A percentile compares a stretch with the other conserved stretches of the same genome.
Conservation (phyloP, 1,140 invertebrate genomes). For the Drosophila sp. region DNA sequence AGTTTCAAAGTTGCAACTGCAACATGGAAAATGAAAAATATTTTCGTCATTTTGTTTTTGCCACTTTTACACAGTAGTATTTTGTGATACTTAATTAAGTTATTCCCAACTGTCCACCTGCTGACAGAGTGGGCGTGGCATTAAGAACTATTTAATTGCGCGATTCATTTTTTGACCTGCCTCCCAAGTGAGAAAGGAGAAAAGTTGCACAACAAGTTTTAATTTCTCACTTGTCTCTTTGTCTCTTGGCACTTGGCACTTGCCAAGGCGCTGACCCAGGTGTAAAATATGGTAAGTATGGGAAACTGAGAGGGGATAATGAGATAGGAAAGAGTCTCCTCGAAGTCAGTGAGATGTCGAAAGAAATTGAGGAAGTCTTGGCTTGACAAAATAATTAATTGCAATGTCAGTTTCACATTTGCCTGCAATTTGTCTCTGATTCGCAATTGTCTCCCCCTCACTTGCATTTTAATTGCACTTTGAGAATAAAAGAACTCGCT, state of each 20-base stretch:
- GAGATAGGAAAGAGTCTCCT: not conserved
- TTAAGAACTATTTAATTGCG: conserved; percentile 69
- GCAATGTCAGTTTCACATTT: conserved; percentile 61
- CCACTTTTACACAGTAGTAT: not conserved
- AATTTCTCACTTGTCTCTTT: conserved; percentile 83
- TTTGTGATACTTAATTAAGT: conserved; percentile 62
- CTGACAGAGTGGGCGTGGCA: conserved; percentile 25
- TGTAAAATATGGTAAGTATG: conserved; percentile 20
- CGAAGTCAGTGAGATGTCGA: not conserved
- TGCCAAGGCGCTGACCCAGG: conserved; percentile 24
- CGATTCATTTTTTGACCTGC: conserved; percentile 81
- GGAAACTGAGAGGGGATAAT: not conserved
- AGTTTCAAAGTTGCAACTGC: conserved; percentile 20
- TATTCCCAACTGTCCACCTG: conserved; percentile 46
- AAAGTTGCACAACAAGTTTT: conserved; percentile 58
- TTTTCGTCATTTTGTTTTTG: conserved; percentile 9
- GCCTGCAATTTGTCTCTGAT: conserved; percentile 78
- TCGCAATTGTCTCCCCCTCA: conserved; percentile 59
- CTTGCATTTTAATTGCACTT: conserved; percentile 59
- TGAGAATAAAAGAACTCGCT: conserved; percentile 6
- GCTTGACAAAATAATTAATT: conserved; percentile 77
- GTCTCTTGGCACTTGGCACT: conserved; percentile 75
- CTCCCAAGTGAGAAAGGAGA: conserved; percentile 51
- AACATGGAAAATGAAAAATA: conserved; percentile 7
- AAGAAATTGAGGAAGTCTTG: conserved; percentile 4